Evolutionary conservation across 2,113 vertebrate species (phyloP).

Genomic region (Actinemys pallida): DNA sequence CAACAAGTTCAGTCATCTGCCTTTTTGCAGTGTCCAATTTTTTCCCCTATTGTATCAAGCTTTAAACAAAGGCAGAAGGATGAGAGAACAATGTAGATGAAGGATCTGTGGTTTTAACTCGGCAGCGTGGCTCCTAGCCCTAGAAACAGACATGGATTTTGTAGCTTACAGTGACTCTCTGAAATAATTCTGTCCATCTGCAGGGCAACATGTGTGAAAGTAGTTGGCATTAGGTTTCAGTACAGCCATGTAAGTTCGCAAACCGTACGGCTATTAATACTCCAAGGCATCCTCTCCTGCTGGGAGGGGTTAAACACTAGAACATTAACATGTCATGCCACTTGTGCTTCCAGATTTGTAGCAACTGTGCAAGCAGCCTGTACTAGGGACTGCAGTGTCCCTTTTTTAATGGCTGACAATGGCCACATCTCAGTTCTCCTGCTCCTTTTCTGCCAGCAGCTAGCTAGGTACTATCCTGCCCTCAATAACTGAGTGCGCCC

Average conservation of each 20-base stretch:
- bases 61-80: neutral
- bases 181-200: neutral
- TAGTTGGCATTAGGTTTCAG: neutral
- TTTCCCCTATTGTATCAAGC: neutral
- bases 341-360: conserved; percentile 29
- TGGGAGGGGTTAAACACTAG: neutral
- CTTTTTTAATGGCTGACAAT: neutral
- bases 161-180: neutral
- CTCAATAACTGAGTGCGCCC: neutral
- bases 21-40: neutral
- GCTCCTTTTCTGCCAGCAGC: neutral
- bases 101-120: neutral
- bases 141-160: neutral
- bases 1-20: neutral
- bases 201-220: neutral
- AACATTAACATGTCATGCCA: neutral
- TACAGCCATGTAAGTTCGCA: conserved; percentile 33
- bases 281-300: neutral
- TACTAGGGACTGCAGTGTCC: neutral
- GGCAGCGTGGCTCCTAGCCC: neutral
- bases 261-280: conserved; percentile 22
- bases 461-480: neutral
- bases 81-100: neutral
- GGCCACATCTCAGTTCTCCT: neutral
- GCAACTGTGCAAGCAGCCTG: neutral